Evolutionary conservation across 2,888 invertebrate species (phyloP), one percentile per base, ranked within the genome.

Genomic region (Strigamia transsilvanica): DNA sequence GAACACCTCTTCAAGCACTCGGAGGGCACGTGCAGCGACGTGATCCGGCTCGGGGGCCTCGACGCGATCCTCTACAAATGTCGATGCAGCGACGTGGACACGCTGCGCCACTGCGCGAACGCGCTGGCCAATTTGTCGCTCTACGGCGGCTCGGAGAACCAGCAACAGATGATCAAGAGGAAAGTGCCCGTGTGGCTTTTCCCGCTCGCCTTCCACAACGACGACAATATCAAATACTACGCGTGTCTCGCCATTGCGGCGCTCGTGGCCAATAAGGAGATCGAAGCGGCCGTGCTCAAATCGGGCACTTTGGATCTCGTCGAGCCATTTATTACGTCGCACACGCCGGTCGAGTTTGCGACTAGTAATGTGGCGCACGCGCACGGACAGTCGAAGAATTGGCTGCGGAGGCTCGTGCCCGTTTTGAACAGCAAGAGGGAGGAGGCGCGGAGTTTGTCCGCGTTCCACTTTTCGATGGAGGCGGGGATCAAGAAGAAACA

Each of bases 401-500:
- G 98, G 98, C 90, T 99, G 82, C 92, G 94, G 88, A 91, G 95
- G 85, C 90, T 99, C 84, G 96, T 99, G 5, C 98, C 98, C 0
- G 96, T 99, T 13, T 90, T 99, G 82, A 94, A 94, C 87, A 98
- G 98, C 61, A 95, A 97, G 87, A 91, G 98, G 83, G 96, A 98
- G 87, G 99, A 99, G 89, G 98, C 99, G 0, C 92, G 97, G 86
- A 97, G 97, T 87, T 89, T 99, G 85, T 99, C 98, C 4, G 98
- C 99, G 46, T 99, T 99, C 88, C 99, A 99, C 87, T 91, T 98
- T 88, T 98, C 98, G 87, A 98, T 99, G 97, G 99, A 99, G 89
- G 98, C 99, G 13, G 96, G 96, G 51, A 98, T 99, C 82, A 99
- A 99, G 88, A 95, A 97, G 86, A 94, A 94, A 86, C 96, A 96